These are phyloP conservation scores for Sminthopsis crassicaudata DNA, from an alignment of 2,113 vertebrate species.

Conservation along the genomic window DNA sequence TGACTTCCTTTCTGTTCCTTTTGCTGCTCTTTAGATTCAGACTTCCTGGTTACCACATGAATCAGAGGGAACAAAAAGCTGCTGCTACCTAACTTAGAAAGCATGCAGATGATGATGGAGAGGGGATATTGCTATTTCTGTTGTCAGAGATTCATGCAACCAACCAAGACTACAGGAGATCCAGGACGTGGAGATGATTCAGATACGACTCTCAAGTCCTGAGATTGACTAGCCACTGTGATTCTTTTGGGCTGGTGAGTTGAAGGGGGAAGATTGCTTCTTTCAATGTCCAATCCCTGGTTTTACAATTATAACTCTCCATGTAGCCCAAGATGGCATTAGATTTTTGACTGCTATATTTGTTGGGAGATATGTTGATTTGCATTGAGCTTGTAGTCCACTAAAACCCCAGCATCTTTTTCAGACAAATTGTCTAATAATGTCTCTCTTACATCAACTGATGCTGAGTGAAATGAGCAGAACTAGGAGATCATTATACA, in stretches of 20 bases:
- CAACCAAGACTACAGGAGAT: not conserved
- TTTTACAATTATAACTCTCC: not conserved
- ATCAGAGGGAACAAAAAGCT: not conserved
- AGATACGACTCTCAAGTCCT: not conserved
- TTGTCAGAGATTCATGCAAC: not conserved
- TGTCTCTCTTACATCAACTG: too few relatives aligned
- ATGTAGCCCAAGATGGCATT: not conserved
- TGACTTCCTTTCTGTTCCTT: not conserved
- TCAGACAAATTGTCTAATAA: not conserved
- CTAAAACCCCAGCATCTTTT: not conserved
- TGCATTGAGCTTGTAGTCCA: not conserved
- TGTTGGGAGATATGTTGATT: not conserved
- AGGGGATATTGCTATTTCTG: not conserved
- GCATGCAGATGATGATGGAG: not conserved
- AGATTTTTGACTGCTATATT: not conserved
- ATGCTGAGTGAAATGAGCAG: too few relatives aligned
- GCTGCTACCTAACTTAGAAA: not conserved
- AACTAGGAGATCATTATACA: too few relatives aligned
- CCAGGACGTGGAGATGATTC: not conserved
- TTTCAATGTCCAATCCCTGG: not conserved
- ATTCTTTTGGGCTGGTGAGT: not conserved
- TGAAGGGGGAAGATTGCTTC: not conserved
- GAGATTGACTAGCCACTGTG: not conserved
- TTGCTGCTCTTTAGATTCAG: not conserved
- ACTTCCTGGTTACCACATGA: not conserved